phyloP scores from a whole-genome alignment of 1,140 invertebrate species.

The Trissolcus basalis region DNA sequence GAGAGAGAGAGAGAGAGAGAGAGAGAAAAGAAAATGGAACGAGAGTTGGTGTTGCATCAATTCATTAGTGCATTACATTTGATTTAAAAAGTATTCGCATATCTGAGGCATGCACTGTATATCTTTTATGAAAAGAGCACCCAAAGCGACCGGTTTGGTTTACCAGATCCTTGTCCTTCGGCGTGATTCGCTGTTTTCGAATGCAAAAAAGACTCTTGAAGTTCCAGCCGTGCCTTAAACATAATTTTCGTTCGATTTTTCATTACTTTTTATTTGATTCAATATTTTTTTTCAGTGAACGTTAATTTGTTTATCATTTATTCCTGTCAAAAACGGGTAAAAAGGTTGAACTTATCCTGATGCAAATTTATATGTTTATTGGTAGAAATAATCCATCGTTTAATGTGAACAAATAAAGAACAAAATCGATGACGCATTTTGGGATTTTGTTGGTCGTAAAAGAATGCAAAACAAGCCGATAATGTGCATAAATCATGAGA shows the following conservation, averaged over 20 bases:
- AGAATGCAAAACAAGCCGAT: conserved; percentile 16
- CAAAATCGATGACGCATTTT: conserved; percentile 1
- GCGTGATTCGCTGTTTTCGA: conserved; percentile 64
- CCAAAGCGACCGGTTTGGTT: conserved; percentile 65
- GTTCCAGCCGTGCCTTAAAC: conserved; percentile 45
- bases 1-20: too few species aligned
- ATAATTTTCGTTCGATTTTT: conserved; percentile 52
- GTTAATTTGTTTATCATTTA: too few species aligned
- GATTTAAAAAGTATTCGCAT: conserved; percentile 70
- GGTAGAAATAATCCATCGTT: too few species aligned
- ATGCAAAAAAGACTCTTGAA: conserved; percentile 33
- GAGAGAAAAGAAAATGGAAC: conserved; percentile 21
- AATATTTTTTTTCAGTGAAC: too few species aligned
- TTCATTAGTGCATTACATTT: conserved; percentile 74
- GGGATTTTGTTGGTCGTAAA: conserved; percentile 13
- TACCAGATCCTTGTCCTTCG: conserved; percentile 59
- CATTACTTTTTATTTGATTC: conserved; percentile 42
- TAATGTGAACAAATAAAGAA: too few species aligned
- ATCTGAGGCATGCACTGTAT: conserved; percentile 68
- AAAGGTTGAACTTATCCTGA: too few species aligned
- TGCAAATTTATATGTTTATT: too few species aligned
- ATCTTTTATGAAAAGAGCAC: conserved; percentile 63
- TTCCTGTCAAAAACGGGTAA: too few species aligned
- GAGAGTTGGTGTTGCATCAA: conserved; percentile 66
- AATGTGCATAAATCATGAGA: conserved; percentile 31